Evolutionary conservation across 2,888 invertebrate genomes (phyloP).

Genomic region (Erebia epiphron): DNA sequence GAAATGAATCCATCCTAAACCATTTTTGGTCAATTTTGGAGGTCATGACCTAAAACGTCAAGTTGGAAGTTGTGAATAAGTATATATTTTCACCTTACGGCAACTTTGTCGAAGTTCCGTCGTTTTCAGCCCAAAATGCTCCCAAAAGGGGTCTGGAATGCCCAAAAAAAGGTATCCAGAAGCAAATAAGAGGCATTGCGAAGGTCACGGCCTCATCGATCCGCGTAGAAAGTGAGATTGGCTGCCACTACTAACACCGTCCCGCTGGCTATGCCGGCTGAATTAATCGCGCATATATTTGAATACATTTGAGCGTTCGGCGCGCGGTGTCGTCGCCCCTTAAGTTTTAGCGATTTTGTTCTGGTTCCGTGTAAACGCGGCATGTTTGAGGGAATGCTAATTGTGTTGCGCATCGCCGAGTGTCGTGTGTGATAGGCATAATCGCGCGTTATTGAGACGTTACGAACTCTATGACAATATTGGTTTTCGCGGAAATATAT

Average conservation of each 20-base stretch:
- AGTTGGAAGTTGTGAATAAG: neutral
- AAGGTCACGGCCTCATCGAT: constrained; percentile 83
- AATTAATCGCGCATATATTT: constrained; percentile 85
- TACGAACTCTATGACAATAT: neutral
- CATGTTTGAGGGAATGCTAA: constrained; percentile 21
- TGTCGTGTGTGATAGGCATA: neutral
- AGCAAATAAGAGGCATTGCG: constrained; percentile 76
- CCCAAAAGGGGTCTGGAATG: constrained; percentile 13
- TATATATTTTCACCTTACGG: neutral
- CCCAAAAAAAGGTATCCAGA: constrained; percentile 67
- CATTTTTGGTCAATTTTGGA: neutral
- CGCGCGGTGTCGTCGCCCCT: constrained; percentile 77
- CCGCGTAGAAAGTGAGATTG: constrained; percentile 82
- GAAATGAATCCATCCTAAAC: neutral
- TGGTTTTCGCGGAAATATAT: too few relatives aligned
- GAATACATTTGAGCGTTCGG: constrained; percentile 77
- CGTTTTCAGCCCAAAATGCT: neutral
- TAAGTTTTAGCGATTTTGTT: constrained; percentile 80
- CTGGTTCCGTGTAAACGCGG: constrained; percentile 33
- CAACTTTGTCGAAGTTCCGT: neutral
- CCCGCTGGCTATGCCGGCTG: constrained; percentile 82
- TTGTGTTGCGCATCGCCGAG: constrained; percentile 1
- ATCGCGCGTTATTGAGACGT: constrained; percentile 7
- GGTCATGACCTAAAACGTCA: neutral
- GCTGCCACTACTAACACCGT: constrained; percentile 83